Evolutionary conservation across 1,140 invertebrate genomes (phyloP).

Genomic region (Antheraea pernyi): DNA sequence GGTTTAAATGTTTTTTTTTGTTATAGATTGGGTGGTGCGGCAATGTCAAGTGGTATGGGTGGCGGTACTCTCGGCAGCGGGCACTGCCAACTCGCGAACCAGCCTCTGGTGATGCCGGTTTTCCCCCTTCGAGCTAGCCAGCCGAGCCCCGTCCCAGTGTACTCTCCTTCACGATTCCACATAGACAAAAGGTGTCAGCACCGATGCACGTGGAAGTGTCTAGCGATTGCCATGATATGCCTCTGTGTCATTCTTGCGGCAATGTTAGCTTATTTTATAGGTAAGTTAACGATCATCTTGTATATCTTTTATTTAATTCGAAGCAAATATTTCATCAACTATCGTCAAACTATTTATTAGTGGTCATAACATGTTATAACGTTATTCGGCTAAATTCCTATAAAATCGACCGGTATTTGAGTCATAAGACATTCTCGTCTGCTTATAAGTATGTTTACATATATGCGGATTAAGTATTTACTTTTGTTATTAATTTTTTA

Average conservation of each 20-base stretch:
- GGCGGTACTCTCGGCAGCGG: constrained; percentile 62
- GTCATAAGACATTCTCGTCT: too few species aligned
- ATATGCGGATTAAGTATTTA: too few species aligned
- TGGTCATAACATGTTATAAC: too few species aligned
- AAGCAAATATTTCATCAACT: too few species aligned
- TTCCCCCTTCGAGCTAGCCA: constrained; percentile 86
- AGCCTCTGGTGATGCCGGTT: constrained; percentile 88
- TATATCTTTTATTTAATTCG: too few species aligned
- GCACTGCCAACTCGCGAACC: constrained; percentile 80
- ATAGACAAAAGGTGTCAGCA: constrained; percentile 95
- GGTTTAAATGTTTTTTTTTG: not conserved
- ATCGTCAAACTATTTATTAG: too few species aligned
- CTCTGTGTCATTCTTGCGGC: constrained; percentile 92
- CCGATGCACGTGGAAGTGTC: constrained; percentile 96
- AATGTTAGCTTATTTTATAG: constrained; percentile 96
- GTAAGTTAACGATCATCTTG: constrained; percentile 81
- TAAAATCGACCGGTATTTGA: too few species aligned
- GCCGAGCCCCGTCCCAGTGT: constrained; percentile 85
- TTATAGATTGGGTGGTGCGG: constrained; percentile 67
- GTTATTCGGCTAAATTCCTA: too few species aligned
- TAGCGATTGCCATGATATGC: constrained; percentile 94
- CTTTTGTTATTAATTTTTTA: too few species aligned
- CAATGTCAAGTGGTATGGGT: constrained; percentile 70
- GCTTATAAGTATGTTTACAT: too few species aligned
- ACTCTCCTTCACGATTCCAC: constrained; percentile 95